phyloP scores from a whole-genome alignment of 2,888 invertebrate genomes.

The Drosophila imparisetae region DNA sequence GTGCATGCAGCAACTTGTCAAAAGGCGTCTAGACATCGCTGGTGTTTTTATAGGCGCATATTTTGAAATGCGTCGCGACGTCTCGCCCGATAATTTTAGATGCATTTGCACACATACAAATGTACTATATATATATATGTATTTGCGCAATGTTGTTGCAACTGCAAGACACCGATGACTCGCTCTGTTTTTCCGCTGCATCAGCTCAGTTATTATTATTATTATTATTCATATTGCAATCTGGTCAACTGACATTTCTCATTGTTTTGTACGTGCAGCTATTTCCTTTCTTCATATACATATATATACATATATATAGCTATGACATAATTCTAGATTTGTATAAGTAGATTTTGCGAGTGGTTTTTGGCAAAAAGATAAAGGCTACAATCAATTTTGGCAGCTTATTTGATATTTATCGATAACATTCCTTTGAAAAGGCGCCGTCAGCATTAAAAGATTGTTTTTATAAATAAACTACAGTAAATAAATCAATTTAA shows the following conservation, averaged over 20 bases:
- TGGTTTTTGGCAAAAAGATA: no score
- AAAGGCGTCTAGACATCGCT: constrained; percentile 64
- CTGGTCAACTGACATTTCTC: background rate
- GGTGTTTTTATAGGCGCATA: constrained; percentile 44
- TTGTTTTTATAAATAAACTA: no score
- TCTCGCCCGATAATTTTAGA: constrained; percentile 67
- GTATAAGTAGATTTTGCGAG: background rate
- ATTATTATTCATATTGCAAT: constrained; percentile 22
- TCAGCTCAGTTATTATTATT: background rate
- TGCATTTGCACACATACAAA: constrained; percentile 31
- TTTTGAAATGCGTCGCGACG: constrained; percentile 69
- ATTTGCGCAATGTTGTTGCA: constrained; percentile 9
- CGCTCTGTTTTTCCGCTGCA: constrained; percentile 18
- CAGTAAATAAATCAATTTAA: background rate
- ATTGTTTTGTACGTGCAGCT: constrained; percentile 51
- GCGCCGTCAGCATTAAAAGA: background rate
- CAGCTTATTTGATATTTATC: fast-evolving
- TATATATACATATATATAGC: no score
- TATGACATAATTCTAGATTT: background rate
- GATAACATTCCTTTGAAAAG: background rate
- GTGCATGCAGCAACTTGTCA: constrained; percentile 56
- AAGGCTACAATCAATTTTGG: background rate
- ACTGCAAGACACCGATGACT: constrained; percentile 29
- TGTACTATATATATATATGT: constrained; percentile 17
- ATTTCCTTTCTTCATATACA: constrained; percentile 43